Conservation (phyloP, 2,797 vertebrate species). For the Crocodylus rhombifer region DNA sequence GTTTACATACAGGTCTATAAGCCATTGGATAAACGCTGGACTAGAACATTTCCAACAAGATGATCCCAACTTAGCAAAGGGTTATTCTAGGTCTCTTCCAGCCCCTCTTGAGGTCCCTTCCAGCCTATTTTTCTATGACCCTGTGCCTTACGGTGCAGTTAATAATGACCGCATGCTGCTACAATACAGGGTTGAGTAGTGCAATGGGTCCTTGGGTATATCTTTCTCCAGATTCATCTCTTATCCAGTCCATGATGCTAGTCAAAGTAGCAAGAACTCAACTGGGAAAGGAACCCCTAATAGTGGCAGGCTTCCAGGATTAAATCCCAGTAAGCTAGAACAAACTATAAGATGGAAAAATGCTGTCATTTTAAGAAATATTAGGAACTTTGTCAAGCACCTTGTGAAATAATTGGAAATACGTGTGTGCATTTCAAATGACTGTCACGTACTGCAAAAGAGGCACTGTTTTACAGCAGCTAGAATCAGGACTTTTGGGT, state of each 20-base stretch:
- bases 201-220: neutral
- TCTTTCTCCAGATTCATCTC: neutral
- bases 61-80: no score
- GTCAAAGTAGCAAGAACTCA: neutral
- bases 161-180: neutral
- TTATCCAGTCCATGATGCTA: neutral
- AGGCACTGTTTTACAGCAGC: neutral
- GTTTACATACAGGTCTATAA: neutral
- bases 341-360: neutral
- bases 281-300: neutral
- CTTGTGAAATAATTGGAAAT: neutral
- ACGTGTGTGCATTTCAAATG: neutral
- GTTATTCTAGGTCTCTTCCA: no score
- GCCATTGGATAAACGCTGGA: no score
- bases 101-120: no score
- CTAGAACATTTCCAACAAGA: no score
- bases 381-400: neutral
- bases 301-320: no score
- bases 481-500: neutral
- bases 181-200: neutral
- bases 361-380: neutral
- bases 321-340: neutral
- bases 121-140: no score
- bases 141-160: neutral
- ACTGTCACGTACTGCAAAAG: neutral